A percentile compares a stretch with the other conserved stretches of the same genome.
These are phyloP conservation scores for Glaucomys volans DNA, from an alignment of 2,113 vertebrate species.

Conservation along the genomic window DNA sequence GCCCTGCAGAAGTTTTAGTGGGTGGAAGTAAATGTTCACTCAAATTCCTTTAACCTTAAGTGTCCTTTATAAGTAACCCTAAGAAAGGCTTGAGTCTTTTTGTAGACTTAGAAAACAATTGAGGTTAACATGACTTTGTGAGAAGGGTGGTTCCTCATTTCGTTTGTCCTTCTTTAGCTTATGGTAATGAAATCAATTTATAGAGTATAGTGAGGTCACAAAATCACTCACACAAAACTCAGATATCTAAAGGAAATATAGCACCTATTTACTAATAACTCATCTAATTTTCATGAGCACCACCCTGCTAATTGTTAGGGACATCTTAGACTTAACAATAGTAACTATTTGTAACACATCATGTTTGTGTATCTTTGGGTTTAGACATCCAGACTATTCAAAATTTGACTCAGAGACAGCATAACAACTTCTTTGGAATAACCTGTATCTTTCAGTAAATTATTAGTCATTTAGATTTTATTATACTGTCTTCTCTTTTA, in stretches of 20 bases:
- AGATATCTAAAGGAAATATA: not conserved
- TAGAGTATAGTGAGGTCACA: not conserved
- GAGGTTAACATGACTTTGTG: not conserved
- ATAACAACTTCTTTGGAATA: not conserved
- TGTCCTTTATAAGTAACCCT: not conserved
- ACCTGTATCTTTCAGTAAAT: not conserved
- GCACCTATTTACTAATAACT: not conserved
- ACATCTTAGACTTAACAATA: not conserved
- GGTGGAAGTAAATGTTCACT: not conserved
- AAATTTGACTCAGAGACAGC: not conserved
- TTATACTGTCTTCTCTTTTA: not conserved
- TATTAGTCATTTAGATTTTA: not conserved
- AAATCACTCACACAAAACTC: not conserved
- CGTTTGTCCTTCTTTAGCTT: not conserved
- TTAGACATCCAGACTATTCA: not conserved
- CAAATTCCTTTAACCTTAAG: not conserved
- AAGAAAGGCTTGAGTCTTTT: not conserved
- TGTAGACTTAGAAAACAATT: not conserved
- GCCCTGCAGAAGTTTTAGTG: not conserved
- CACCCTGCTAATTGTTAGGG: not conserved
- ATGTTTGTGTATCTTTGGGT: not conserved
- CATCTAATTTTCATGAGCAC: not conserved
- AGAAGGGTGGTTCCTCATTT: not conserved
- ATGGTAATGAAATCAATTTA: slow-evolving; percentile 4
- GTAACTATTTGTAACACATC: not conserved